A percentile compares a stretch with the other conserved stretches of the same genome.
Evolutionary conservation across 1,140 invertebrate species (phyloP).

Genomic region (Zaprionus lachaisei): DNA sequence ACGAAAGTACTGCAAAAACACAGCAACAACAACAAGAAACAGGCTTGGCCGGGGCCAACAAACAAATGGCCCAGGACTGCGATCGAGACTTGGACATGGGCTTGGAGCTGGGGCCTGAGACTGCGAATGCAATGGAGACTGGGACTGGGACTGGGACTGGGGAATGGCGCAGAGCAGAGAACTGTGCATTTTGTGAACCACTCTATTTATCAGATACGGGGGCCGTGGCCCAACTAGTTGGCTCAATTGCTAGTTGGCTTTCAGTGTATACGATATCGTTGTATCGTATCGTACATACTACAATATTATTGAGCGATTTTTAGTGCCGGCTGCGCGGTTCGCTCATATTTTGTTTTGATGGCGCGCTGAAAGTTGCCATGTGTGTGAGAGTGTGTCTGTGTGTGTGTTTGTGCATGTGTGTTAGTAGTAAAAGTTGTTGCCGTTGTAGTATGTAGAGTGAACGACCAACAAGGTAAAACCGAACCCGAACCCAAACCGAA

Average conservation of each 20-base stretch:
- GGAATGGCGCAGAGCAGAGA: slow-evolving; percentile 24
- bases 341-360: slow-evolving; percentile 82
- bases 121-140: slow-evolving; percentile 14
- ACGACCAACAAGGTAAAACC: slow-evolving; percentile 81
- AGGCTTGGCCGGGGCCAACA: slow-evolving; percentile 75
- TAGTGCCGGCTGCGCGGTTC: slow-evolving; percentile 56
- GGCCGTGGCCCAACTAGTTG: slow-evolving; percentile 72
- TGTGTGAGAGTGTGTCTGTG: background rate
- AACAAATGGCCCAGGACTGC: slow-evolving; percentile 70
- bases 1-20: slow-evolving; percentile 3
- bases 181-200: slow-evolving; percentile 79
- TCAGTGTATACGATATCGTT: slow-evolving; percentile 54
- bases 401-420: slow-evolving; percentile 46
- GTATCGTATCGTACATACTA: slow-evolving; percentile 20
- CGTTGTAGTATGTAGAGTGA: slow-evolving; percentile 65
- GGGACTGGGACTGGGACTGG: slow-evolving; percentile 16
- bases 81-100: slow-evolving; percentile 15
- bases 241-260: slow-evolving; percentile 79
- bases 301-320: slow-evolving; percentile 82
- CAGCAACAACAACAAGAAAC: slow-evolving; percentile 49
- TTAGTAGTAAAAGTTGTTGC: slow-evolving; percentile 83
- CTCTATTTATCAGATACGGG: slow-evolving; percentile 80
- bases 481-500: slow-evolving; percentile 49
- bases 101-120: slow-evolving; percentile 13
- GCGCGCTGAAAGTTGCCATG: slow-evolving; percentile 75